Conservation (phyloP, 2,113 vertebrate genomes). For the Serilophus lunatus region DNA sequence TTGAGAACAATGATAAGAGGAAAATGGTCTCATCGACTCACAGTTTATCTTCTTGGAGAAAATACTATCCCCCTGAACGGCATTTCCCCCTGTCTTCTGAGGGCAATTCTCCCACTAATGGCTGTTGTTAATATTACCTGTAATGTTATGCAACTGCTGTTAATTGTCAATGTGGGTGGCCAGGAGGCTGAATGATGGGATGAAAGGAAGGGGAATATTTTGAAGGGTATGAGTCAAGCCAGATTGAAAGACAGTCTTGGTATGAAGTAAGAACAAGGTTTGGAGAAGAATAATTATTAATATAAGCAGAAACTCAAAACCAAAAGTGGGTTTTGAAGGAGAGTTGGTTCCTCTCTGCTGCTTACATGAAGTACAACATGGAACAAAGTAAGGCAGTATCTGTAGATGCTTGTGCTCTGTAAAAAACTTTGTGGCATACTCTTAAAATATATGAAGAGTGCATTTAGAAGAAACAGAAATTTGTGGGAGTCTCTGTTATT, state of each 20-base stretch:
- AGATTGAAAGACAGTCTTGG: neutral
- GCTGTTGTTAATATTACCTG: neutral
- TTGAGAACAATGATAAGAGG: neutral
- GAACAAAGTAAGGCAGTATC: neutral
- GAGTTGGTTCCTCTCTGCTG: neutral
- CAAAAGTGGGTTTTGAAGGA: neutral
- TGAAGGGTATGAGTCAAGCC: neutral
- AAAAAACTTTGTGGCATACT: neutral
- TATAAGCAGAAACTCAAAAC: neutral
- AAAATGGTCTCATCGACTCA: neutral
- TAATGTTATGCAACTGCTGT: neutral
- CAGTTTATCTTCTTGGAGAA: neutral
- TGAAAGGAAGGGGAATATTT: neutral
- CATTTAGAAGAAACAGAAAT: neutral
- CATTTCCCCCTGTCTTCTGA: neutral
- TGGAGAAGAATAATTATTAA: neutral
- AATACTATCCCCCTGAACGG: neutral
- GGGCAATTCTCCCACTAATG: neutral
- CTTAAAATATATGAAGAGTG: neutral
- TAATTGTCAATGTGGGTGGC: conserved; percentile 1
- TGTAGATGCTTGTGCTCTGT: neutral
- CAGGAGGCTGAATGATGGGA: neutral
- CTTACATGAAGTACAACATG: neutral
- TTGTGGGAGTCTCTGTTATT: neutral
- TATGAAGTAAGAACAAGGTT: neutral